Base-by-base conservation (phyloP, 2,113 vertebrate genomes). In the Sorex fumeus region DNA sequence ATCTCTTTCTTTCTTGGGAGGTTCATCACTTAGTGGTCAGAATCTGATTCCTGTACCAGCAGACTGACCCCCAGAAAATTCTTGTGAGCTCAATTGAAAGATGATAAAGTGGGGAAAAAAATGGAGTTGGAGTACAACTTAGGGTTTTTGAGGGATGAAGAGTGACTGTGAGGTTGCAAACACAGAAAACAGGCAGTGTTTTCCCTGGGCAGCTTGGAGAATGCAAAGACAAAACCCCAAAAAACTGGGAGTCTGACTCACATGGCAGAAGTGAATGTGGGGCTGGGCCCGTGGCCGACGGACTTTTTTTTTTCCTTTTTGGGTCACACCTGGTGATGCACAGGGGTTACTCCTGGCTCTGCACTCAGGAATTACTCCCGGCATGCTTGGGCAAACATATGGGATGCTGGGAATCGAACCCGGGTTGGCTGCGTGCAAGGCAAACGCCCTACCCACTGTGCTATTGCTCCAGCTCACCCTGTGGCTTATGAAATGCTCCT, bases 1-100 rank as follows among this genome's bases (percentile, higher is more conserved):
- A 88, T 57, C 78, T 57, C 82, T 77, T 87, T 57, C 82, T 77
- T 87, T 90, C 83, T 93, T 93, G 0, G 0, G 93, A 79, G 90
- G 62, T 30, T 92, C 43, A 50, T 87, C 77, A 88, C 75, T 85
- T 82, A 88, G 85, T 7, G 40, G 40, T 77, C 79, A 80, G 45
- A 96, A 94, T 91, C 62, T 87, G 92, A 88, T 94, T 77, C 36
- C 84, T 86, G 92, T 77, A 88, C 84, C 92, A 81, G 28, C 47
- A 40, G 40, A 25, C 80, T 40, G 57, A 77, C 1, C 77, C 57
- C 9, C 60, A 93, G 80, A 81, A 86, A 93, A 91, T 53, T 57
- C 32, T 80, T 70, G 40, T 28, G n/a, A 81, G 50, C 28, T 74
- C 93, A 72, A 70, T 62, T 7, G 82, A 71, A 74, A 84, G 74